A percentile compares a stretch with the other conserved stretches of the same genome.
phyloP scores from a whole-genome alignment of 2,888 invertebrate genomes.

The Matsumyia berberina region DNA sequence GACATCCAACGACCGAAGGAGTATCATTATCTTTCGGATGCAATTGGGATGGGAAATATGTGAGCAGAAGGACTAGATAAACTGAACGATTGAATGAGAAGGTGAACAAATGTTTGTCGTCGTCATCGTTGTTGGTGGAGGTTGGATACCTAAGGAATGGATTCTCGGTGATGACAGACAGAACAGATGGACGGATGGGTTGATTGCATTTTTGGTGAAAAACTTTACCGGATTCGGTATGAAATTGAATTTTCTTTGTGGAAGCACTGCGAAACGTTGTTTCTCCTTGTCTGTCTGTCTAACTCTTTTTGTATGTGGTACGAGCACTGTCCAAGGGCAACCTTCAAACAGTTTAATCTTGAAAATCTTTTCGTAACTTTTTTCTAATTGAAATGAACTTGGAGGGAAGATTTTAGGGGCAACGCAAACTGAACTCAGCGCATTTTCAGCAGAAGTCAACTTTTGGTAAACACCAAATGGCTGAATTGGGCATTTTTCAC shows the following conservation, averaged over 20 bases:
- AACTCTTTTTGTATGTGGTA: constrained; percentile 23
- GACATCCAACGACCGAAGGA: constrained; percentile 35
- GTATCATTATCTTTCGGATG: constrained; percentile 60
- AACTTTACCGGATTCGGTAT: constrained; percentile 65
- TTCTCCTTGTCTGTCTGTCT: constrained; percentile 36
- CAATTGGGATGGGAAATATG: constrained; percentile 12
- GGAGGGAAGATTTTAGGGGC: too few species aligned
- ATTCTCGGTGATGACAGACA: constrained; percentile 59
- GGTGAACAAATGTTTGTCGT: constrained; percentile 21
- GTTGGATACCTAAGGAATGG: too few species aligned
- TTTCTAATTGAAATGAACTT: too few species aligned
- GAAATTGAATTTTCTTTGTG: constrained; percentile 66
- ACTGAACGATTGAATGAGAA: constrained; percentile 49
- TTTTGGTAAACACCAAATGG: too few species aligned
- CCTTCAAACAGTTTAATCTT: too few species aligned
- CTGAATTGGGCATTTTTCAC: too few species aligned
- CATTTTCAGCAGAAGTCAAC: too few species aligned
- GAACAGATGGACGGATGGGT: constrained; percentile 55
- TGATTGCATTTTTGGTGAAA: constrained; percentile 69
- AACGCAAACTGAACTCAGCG: too few species aligned
- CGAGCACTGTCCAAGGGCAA: too few species aligned
- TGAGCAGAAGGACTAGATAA: constrained; percentile 23
- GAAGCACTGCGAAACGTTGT: neutral
- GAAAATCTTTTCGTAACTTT: too few species aligned
- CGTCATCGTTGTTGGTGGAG: neutral